Evolutionary conservation across 2,888 invertebrate species (phyloP).

Genomic region (Desoria tigrina): DNA sequence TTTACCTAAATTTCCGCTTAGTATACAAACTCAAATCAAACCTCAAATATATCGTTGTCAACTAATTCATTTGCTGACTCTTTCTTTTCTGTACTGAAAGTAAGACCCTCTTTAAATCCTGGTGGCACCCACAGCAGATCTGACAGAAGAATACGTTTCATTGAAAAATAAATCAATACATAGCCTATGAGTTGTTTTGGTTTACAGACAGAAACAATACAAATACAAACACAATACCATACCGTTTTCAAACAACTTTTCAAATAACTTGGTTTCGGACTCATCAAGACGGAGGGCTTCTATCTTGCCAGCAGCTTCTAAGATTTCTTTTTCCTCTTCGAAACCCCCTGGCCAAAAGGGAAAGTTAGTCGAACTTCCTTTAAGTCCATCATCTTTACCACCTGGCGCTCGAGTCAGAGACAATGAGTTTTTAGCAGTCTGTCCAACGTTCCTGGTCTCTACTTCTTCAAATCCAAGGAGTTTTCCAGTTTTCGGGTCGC

Average conservation of each 20-base stretch:
- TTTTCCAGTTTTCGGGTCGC: constrained; percentile 75
- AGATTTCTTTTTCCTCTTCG: constrained; percentile 57
- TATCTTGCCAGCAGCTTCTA: constrained; percentile 18
- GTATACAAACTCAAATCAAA: neutral
- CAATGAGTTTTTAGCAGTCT: constrained; percentile 71
- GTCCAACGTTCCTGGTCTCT: constrained; percentile 63
- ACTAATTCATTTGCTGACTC: constrained; percentile 58
- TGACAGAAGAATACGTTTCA: constrained; percentile 56
- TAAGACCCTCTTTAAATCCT: constrained; percentile 62
- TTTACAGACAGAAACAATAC: no score
- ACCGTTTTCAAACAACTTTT: constrained; percentile 56
- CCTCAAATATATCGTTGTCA: neutral
- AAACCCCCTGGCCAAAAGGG: constrained; percentile 89
- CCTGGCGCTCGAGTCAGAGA: constrained; percentile 78
- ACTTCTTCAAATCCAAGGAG: constrained; percentile 71
- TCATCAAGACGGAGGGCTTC: constrained; percentile 23
- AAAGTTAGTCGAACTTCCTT: constrained; percentile 76
- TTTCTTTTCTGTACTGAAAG: constrained; percentile 50
- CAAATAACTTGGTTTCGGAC: constrained; percentile 40
- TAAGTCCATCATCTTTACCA: constrained; percentile 68
- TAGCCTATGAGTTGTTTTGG: no score
- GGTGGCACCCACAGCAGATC: constrained; percentile 68
- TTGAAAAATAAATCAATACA: no score
- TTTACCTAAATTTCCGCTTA: no score
- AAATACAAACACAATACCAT: no score